Conservation (phyloP, 1,140 invertebrate genomes). For the Centruroides sculpturatus region DNA sequence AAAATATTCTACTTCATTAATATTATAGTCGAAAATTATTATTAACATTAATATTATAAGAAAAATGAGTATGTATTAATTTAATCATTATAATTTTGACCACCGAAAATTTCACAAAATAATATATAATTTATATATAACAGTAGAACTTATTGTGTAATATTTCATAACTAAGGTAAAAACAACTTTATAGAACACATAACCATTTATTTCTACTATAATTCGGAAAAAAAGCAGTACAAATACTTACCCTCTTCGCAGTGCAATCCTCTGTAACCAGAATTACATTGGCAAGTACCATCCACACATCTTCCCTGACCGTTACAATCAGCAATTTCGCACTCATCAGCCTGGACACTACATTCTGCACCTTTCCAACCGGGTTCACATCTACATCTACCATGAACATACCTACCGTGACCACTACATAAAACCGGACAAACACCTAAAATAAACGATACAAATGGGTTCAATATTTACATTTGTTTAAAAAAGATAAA, state of each 20-base stretch:
- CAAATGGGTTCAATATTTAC: no score
- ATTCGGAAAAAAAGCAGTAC: background rate
- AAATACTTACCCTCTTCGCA: conserved; percentile 56
- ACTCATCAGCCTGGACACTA: conserved; percentile 78
- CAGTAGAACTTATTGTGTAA: background rate
- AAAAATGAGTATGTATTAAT: no score
- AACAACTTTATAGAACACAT: no score
- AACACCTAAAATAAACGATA: conserved; percentile 45
- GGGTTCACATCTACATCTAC: conserved; percentile 88
- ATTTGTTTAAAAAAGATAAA: no score
- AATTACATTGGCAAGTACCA: conserved; percentile 82
- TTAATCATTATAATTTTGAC: no score
- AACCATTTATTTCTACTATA: no score
- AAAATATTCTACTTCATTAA: no score
- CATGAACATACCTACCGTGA: conserved; percentile 89
- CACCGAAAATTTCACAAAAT: no score
- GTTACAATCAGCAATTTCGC: conserved; percentile 85
- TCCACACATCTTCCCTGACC: conserved; percentile 89
- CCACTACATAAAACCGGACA: conserved; percentile 92
- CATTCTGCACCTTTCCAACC: conserved; percentile 95
- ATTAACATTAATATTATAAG: no score
- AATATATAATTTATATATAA: background rate
- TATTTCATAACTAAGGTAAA: no score
- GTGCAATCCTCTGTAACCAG: conserved; percentile 83
- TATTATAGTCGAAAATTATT: no score